Base-by-base conservation (phyloP, 2,888 invertebrate genomes). In the Tryphoninae sp. region DNA sequence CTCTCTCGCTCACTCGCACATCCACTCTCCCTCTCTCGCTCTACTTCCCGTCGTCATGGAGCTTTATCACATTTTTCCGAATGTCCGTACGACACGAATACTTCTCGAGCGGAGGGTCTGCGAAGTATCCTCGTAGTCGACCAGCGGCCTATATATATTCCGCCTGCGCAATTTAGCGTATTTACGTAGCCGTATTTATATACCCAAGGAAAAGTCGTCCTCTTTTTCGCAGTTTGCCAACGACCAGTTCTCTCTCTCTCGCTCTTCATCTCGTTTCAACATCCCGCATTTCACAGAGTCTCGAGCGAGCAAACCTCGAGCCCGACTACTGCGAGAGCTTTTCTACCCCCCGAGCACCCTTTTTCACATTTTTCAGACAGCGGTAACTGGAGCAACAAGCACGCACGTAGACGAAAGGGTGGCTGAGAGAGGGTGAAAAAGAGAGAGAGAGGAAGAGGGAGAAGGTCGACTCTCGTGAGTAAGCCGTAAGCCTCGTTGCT, bases 161-260 rank as follows among this genome's bases (percentile, higher is more conserved):
- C 11, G 61, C 51, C 40, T 16, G n/a, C 42, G 74, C 74, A 74
- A 78, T 81, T 78, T 81, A 69, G 53, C 74, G 71, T 81, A 72
- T 81, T 81, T 81, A 81, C 78, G 69, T 45, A 74, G 49, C 49
- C 42, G 68, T 69, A 71, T 51, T 69, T 77, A 72, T 61, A 75
- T 53, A 77, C 16, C 16, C 23, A 33, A 23, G 45, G 8, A 58
- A 75, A 75, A 75, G 33, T 58, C 75, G 19, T 58, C 23, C 33
- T 45, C 75, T 49, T 67, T 73, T 73, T 23, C 67, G 19, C 33
- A 33, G 13, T 51, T 51, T 51, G 51, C 65, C 53, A 64, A 62
- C 53, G 62, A 65, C 45, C 65, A 6, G 33, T 33, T 33, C 33
- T 33, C 6, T 33, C 26, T 26, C 33, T 33, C 33, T 33, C 33